A percentile compares a stretch with the other conserved stretches of the same genome.
Conservation (phyloP, 1,140 invertebrate genomes). For the Drosophila setifemur region DNA sequence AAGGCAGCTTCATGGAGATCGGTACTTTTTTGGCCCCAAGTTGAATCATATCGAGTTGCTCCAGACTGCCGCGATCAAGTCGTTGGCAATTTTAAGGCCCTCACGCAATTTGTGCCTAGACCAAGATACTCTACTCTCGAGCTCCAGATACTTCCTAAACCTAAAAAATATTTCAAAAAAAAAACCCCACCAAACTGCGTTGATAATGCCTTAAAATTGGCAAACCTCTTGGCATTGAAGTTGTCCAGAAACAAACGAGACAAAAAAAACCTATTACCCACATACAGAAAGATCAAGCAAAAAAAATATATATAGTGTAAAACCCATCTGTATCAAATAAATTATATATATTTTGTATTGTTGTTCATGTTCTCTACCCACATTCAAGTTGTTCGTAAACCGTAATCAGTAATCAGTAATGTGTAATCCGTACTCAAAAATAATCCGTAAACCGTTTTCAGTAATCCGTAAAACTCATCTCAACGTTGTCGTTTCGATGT, state of each 20-base stretch:
- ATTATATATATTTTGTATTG: constrained; percentile 64
- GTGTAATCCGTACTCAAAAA: constrained; percentile 23
- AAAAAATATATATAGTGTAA: constrained; percentile 2
- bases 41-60: constrained; percentile 20
- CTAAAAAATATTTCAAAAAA: background rate
- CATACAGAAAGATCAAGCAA: constrained; percentile 25
- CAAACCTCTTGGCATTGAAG: constrained; percentile 62
- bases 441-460: constrained; percentile 47
- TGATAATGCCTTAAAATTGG: constrained; percentile 72
- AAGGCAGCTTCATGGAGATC: constrained; percentile 8
- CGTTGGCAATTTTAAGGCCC: constrained; percentile 81
- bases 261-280: background rate
- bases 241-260: constrained; percentile 50
- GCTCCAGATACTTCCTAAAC: background rate
- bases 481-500: constrained; percentile 72
- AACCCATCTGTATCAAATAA: constrained; percentile 44
- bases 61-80: constrained; percentile 55
- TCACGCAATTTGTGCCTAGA: constrained; percentile 54
- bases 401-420: constrained; percentile 47
- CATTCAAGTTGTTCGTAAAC: constrained; percentile 62
- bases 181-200: constrained; percentile 15
- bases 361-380: constrained; percentile 63
- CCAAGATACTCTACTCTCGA: constrained; percentile 3
- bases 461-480: constrained; percentile 58
- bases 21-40: too few relatives aligned